Percentiles rank a stretch among this genome's conserved stretches.
These are phyloP conservation scores for Trichechus manatus DNA, from an alignment of 2,113 vertebrate genomes.

Conservation along the genomic window DNA sequence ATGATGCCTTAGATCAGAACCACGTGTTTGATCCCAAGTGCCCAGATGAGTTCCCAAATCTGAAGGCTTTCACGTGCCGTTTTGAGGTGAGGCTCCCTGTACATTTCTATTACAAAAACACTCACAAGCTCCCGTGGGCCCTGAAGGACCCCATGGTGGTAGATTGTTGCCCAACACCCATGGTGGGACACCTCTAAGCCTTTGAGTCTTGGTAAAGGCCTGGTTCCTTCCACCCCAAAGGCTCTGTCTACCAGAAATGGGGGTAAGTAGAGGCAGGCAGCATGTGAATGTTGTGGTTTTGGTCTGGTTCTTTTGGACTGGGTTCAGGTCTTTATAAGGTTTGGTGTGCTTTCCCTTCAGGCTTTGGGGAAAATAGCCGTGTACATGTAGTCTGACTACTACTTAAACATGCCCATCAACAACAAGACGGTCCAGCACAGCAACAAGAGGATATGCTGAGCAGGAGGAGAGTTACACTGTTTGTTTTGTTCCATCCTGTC, in stretches of 20 bases:
- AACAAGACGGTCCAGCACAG: conserved; percentile 90
- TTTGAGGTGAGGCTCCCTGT: conserved; percentile 92
- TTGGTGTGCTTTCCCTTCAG: conserved; percentile 81
- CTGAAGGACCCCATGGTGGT: not conserved
- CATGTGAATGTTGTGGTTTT: not conserved
- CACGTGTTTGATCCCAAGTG: conserved; percentile 92
- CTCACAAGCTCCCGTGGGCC: not conserved
- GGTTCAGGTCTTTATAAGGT: not conserved
- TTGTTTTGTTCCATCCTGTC: not conserved
- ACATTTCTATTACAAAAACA: not conserved
- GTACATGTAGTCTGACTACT: conserved; percentile 92
- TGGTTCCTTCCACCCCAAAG: not conserved
- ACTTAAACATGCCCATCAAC: conserved; percentile 88
- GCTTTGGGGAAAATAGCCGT: conserved; percentile 93
- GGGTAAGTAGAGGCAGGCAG: not conserved
- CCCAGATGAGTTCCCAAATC: conserved; percentile 93
- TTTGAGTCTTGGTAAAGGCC: not conserved
- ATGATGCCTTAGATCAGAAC: conserved; percentile 95
- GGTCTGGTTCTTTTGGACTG: not conserved
- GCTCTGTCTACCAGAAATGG: not conserved
- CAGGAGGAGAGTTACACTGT: rapidly evolving
- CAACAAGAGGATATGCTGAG: conserved; percentile 81
- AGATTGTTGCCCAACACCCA: not conserved
- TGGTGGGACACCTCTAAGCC: not conserved
- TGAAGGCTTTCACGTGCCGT: conserved; percentile 90